Evolutionary conservation across 2,888 invertebrate genomes (phyloP), one percentile per base, ranked within the genome.

Genomic region (Hetaerina titia): DNA sequence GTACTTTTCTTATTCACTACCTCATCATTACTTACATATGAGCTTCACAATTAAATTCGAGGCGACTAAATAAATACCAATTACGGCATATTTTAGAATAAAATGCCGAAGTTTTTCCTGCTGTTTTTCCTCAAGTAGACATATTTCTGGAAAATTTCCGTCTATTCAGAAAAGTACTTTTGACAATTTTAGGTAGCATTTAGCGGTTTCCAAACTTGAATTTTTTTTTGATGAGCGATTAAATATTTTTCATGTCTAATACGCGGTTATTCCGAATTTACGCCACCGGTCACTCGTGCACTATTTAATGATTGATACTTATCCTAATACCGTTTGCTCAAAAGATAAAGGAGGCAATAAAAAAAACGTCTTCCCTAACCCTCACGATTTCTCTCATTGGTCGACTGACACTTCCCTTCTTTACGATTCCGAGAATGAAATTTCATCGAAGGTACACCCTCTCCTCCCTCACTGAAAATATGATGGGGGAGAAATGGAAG

Each of bases 351-450:
- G 15, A 69, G 69, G 22, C 69, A 69, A 31, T 81, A 81, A 81
- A 81, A 31, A 81, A 81, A 13, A 7, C 31, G 13, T 31, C 81
- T 31, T 13, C n/a, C 0, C 25, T 31, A 15, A 5, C 81, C 13
- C n/a, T 31, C 81, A 19, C 11, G 9, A 25, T 31, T 69, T 69
- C 22, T 31, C 81, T 25, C 81, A 81, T 31, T 81, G 81, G 81
- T 25, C 81, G 81, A 9, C 81, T 11, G 81, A 81, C 13, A 81
- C 25, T 81, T 4, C 81, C 22, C 81, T 81, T 81, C 81, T 81
- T 81, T 31, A 81, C 81, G 81, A 81, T 81, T 31, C 31, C 31
- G 81, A 31, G 81, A 81, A 81, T 81, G 81, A 81, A 81, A 81
- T 81, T 81, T 25, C 81, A 81, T 81, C 81, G 81, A 31, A 69